Evolutionary conservation across 2,888 invertebrate genomes (phyloP), one percentile per base, ranked within the genome.

Genomic region (Copidosoma aretas): DNA sequence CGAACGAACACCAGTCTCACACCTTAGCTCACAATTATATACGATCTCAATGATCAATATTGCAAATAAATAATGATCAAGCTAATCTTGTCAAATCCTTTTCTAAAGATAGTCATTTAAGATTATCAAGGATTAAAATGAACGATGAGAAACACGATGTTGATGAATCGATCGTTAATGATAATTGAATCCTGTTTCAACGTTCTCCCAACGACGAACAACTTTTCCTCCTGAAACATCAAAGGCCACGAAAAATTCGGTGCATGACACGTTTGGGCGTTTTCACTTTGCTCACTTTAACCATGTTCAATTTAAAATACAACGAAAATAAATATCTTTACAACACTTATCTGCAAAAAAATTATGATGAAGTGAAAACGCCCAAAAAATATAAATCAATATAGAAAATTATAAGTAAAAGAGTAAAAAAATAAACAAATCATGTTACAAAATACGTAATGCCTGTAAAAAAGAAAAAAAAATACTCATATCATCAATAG

Each of bases 201-300:
- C 39, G 57, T 17, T 68, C 68, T 68, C 56, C 63, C 22, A 10
- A 60, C n/a, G 64, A 58, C 68, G 68, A 71, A 64, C 71, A 71
- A 71, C 71, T 71, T 71, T 71, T 71, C 64, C 71, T 68, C 71
- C 68, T 67, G 67, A 67, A 68, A 68, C 66, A 66, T 63, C 56
- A 63, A 57, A 67, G 39, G 57, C 49, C 32, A 46, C 60, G 60
- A 64, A 51, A 56, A 32, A 52, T 46, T 49, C 62, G 52, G 14
- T 24, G 24, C 15, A 56, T 14, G 53, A 39, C 32, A 8, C 24
- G 21, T 14, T 62, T 65, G 59, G 51, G 24, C 51, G 25, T 60
- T 53, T 21, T 51, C 25, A 53, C 25, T 43, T n/a, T 32, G 24
- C 46, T 54, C 54, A 46, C 17, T 24, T n/a, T 41, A 5, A 41